Evolutionary conservation across 2,113 vertebrate genomes (phyloP).

Genomic region (Pogona vitticeps): DNA sequence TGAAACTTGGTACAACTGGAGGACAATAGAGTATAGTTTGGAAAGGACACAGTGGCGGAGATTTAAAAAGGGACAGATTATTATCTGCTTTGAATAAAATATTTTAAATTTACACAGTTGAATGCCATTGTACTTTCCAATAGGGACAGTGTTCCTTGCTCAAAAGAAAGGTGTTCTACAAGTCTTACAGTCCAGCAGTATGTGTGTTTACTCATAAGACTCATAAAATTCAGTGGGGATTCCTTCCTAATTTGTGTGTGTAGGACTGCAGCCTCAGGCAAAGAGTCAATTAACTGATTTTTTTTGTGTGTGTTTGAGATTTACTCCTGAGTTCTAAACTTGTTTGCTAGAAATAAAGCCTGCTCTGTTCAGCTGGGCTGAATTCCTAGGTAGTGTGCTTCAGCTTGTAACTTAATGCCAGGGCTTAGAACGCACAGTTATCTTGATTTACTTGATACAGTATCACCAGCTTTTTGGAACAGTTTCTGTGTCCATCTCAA

Average conservation of each 20-base stretch:
- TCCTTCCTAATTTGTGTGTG: background rate
- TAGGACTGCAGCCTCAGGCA: background rate
- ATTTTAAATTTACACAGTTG: background rate
- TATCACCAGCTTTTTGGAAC: constrained; percentile 7
- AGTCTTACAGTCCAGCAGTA: background rate
- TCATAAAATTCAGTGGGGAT: background rate
- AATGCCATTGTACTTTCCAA: background rate
- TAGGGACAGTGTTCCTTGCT: background rate
- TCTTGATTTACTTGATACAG: background rate
- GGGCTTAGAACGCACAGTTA: background rate
- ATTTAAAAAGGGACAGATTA: background rate
- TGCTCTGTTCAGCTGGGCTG: background rate
- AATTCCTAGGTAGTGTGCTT: background rate
- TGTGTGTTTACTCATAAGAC: background rate
- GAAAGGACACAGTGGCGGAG: background rate
- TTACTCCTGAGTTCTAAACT: background rate
- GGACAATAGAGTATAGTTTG: background rate
- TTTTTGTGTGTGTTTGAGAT: background rate
- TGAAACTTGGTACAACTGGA: fast-evolving
- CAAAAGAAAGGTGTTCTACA: background rate
- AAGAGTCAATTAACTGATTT: background rate
- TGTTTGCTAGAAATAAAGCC: background rate
- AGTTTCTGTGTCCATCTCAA: background rate
- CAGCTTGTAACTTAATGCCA: background rate
- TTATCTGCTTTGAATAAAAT: background rate